Conservation (phyloP, 1,140 invertebrate genomes). For the Trypoxylus dichotomus region DNA sequence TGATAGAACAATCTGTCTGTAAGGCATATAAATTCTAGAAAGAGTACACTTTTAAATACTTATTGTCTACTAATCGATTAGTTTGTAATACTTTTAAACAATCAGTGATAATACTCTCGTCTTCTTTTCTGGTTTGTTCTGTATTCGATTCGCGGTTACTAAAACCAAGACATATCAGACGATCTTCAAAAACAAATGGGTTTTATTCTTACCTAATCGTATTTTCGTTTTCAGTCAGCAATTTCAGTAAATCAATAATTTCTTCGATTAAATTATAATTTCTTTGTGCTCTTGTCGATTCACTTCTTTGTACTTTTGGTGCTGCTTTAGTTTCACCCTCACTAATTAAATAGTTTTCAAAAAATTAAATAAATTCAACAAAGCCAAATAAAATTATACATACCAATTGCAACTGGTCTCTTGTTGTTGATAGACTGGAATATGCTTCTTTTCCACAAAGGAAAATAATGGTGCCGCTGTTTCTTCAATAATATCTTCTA, state of each 20-base stretch:
- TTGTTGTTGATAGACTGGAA: constrained; percentile 63
- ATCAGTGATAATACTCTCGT: not conserved
- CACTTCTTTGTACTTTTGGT: constrained; percentile 48
- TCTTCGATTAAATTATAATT: constrained; percentile 58
- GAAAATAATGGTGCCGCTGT: constrained; percentile 66
- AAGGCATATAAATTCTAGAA: constrained; percentile 5
- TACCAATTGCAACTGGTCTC: constrained; percentile 51
- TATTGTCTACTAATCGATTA: constrained; percentile 9
- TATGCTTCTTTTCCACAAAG: constrained; percentile 62
- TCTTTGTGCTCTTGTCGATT: constrained; percentile 52
- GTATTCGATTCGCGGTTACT: not conserved
- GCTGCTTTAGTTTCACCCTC: constrained; percentile 43
- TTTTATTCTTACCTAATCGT: constrained; percentile 53
- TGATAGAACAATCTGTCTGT: not conserved
- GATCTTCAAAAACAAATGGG: not conserved
- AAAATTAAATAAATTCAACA: not conserved
- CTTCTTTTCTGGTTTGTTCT: not conserved
- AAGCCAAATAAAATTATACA: not conserved
- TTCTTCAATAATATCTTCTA: constrained; percentile 69
- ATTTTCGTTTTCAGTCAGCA: constrained; percentile 56
- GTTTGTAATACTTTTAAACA: constrained; percentile 18
- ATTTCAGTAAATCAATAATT: constrained; percentile 55
- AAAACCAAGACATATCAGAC: not conserved
- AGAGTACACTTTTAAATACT: constrained; percentile 10
- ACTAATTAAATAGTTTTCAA: constrained; percentile 33